These are phyloP conservation scores for Pavo muticus DNA, from an alignment of 2,113 vertebrate genomes.

Conservation along the genomic window DNA sequence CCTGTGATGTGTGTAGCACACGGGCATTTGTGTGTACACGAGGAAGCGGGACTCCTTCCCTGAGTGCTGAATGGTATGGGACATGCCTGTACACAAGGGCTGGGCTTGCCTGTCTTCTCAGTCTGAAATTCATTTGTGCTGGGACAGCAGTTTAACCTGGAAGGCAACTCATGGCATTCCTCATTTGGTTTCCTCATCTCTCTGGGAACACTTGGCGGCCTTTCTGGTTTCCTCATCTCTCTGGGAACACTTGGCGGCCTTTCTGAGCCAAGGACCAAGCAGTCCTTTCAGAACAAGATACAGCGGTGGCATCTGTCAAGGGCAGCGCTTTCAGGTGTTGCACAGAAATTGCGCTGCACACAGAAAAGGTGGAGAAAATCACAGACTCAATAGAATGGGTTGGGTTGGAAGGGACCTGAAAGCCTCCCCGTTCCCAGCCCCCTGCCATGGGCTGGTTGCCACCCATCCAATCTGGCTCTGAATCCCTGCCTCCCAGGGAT, in stretches of 20 bases:
- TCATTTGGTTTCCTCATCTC: not conserved
- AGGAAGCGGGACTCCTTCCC: not conserved
- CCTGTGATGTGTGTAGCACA: not conserved
- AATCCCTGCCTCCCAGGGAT: not conserved
- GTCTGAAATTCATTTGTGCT: not conserved
- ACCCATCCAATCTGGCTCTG: not conserved
- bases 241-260: rapidly evolving
- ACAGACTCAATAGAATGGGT: not conserved
- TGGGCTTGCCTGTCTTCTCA: rapidly evolving
- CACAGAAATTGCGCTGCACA: not conserved
- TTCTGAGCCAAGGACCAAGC: not conserved
- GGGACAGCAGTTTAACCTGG: not conserved
- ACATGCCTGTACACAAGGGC: not conserved
- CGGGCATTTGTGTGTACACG: not conserved
- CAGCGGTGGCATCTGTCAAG: rapidly evolving
- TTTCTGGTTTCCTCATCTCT: no score
- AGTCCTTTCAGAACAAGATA: rapidly evolving
- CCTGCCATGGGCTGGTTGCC: not conserved
- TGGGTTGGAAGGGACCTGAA: not conserved
- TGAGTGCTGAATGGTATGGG: not conserved
- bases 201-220: rapidly evolving
- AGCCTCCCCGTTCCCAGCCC: not conserved
- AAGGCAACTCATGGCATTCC: not conserved
- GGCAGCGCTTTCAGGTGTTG: rapidly evolving
- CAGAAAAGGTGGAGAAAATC: not conserved